These are phyloP conservation scores for Albula goreensis DNA, from an alignment of 2,113 vertebrate species.

Conservation along the genomic window DNA sequence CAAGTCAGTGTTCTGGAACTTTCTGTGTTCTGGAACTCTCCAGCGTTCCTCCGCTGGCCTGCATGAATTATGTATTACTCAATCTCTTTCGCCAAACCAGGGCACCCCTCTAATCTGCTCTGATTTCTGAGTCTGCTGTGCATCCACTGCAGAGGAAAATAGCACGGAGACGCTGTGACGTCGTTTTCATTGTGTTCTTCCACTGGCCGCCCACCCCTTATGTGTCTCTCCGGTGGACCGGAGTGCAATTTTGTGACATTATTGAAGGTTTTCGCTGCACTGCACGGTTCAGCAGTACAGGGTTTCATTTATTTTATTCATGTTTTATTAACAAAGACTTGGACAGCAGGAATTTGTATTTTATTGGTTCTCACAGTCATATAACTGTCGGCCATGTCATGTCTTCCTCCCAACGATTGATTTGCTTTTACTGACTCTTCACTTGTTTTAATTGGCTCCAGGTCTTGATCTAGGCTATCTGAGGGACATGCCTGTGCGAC, in stretches of 20 bases:
- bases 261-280: not conserved
- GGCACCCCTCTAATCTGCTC: slow-evolving; percentile 34
- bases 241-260: slow-evolving; percentile 1
- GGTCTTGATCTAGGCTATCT: not conserved
- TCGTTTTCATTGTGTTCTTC: slow-evolving; percentile 11
- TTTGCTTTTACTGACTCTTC: not conserved
- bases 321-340: not conserved
- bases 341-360: not conserved
- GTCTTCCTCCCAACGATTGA: not conserved
- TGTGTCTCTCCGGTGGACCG: not conserved
- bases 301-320: not conserved
- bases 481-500: not conserved
- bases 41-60: slow-evolving; percentile 34
- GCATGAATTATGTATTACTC: slow-evolving; percentile 55
- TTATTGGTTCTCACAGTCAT: not conserved
- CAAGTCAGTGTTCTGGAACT: not conserved
- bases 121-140: slow-evolving; percentile 17
- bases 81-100: slow-evolving; percentile 39
- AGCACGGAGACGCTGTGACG: slow-evolving; percentile 17
- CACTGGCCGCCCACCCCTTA: not conserved
- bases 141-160: slow-evolving; percentile 5
- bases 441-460: not conserved
- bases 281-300: not conserved
- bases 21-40: slow-evolving; percentile 51
- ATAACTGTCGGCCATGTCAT: not conserved